Evolutionary conservation across 2,113 vertebrate genomes (phyloP).

Genomic region (Podarcis raffonei): DNA sequence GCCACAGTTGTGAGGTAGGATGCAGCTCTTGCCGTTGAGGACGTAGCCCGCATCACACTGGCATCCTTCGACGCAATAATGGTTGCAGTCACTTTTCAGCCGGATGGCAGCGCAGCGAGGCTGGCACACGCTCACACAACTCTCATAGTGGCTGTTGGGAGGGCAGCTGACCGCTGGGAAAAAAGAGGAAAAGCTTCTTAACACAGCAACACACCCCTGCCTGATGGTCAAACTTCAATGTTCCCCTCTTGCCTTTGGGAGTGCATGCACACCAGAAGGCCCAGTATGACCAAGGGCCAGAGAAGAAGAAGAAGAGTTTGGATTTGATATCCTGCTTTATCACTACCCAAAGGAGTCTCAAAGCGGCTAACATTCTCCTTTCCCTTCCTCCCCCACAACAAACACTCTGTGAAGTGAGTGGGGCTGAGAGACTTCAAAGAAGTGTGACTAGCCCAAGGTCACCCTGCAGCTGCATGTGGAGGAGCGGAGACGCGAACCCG

Average conservation of each 20-base stretch:
- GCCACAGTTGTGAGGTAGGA: conserved; percentile 93
- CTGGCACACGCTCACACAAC: conserved; percentile 91
- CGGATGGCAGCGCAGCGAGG: conserved; percentile 93
- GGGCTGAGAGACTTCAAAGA: too few species aligned
- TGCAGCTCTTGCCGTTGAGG: conserved; percentile 92
- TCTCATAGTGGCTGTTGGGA: conserved; percentile 93
- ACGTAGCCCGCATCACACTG: conserved; percentile 93
- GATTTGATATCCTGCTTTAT: too few species aligned
- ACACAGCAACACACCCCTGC: not conserved
- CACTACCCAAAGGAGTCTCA: too few species aligned
- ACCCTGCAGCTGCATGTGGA: too few species aligned
- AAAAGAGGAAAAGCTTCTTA: not conserved
- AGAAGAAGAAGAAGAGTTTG: too few species aligned
- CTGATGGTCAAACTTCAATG: not conserved
- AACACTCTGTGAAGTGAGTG: too few species aligned
- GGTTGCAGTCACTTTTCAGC: conserved; percentile 91
- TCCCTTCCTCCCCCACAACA: too few species aligned
- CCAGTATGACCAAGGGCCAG: too few species aligned
- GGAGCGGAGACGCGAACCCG: too few species aligned
- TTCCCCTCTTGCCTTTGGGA: too few species aligned
- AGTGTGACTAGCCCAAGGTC: too few species aligned
- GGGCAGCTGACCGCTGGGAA: conserved; percentile 88
- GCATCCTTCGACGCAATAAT: conserved; percentile 96
- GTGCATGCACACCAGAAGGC: not conserved
- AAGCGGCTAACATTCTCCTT: too few species aligned